Evolutionary conservation across 2,888 invertebrate genomes (phyloP).

Genomic region (Hedychridium roseum): DNA sequence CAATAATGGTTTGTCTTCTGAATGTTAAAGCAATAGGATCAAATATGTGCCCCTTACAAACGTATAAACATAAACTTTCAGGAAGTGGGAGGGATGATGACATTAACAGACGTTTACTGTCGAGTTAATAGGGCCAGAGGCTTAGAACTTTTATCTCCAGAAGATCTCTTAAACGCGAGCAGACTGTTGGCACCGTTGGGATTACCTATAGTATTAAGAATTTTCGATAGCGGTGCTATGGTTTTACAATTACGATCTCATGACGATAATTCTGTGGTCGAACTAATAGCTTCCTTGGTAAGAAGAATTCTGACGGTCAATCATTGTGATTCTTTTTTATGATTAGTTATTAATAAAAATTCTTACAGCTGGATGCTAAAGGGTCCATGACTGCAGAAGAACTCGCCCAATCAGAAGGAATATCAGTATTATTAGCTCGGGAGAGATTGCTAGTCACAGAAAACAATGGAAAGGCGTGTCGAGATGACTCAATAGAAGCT

Average conservation of each 20-base stretch:
- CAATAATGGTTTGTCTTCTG: slow-evolving; percentile 73
- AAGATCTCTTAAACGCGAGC: slow-evolving; percentile 94
- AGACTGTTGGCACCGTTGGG: slow-evolving; percentile 71
- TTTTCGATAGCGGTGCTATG: slow-evolving; percentile 95
- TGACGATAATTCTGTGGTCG: slow-evolving; percentile 75
- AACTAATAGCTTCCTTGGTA: slow-evolving; percentile 73
- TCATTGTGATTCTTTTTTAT: slow-evolving; percentile 6
- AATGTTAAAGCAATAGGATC: not conserved
- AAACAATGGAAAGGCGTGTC: slow-evolving; percentile 83
- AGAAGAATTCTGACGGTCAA: slow-evolving; percentile 23
- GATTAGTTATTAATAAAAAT: slow-evolving; percentile 8
- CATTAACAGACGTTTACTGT: slow-evolving; percentile 95
- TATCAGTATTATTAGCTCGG: slow-evolving; percentile 89
- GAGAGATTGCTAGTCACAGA: slow-evolving; percentile 90
- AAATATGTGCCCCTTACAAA: not conserved
- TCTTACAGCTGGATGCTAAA: slow-evolving; percentile 71
- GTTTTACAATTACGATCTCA: slow-evolving; percentile 86
- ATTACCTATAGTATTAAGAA: slow-evolving; percentile 79
- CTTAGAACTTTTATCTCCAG: slow-evolving; percentile 93
- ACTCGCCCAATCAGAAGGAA: slow-evolving; percentile 81
- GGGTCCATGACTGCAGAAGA: slow-evolving; percentile 85
- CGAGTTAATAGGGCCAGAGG: slow-evolving; percentile 96
- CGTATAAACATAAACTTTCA: slow-evolving; percentile 47
- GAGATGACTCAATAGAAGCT: slow-evolving; percentile 96
- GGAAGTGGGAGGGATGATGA: slow-evolving; percentile 96